phyloP scores from a whole-genome alignment of 2,888 invertebrate species.

The Calliphora vomitoria region DNA sequence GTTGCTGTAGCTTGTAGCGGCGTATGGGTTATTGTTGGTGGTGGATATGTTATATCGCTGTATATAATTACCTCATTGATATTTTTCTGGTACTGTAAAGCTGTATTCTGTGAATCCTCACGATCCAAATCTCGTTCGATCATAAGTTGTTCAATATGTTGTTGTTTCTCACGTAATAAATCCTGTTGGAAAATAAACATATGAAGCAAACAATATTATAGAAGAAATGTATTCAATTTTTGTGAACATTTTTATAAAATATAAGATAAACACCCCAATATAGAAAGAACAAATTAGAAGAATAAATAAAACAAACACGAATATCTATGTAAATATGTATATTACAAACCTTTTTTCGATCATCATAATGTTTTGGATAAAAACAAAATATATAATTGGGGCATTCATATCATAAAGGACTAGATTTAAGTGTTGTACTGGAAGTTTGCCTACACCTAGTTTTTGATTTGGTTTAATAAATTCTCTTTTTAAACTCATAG shows the following conservation, averaged over 20 bases:
- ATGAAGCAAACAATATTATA: conserved; percentile 44
- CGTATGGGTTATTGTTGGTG: conserved; percentile 61
- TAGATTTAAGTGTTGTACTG: too few species aligned
- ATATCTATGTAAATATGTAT: neutral
- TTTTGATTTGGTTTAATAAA: too few species aligned
- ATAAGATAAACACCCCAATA: conserved; percentile 27
- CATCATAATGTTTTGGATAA: conserved; percentile 58
- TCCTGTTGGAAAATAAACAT: conserved; percentile 87
- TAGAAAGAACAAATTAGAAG: conserved; percentile 9
- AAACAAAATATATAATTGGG: neutral
- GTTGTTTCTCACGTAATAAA: conserved; percentile 95
- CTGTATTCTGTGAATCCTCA: conserved; percentile 93
- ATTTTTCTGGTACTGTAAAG: conserved; percentile 83
- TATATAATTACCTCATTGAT: conserved; percentile 84
- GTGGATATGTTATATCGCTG: conserved; percentile 81
- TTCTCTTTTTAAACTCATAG: too few species aligned
- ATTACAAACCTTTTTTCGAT: conserved; percentile 35
- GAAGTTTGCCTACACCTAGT: too few species aligned
- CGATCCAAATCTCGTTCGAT: conserved; percentile 96
- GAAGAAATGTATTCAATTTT: neutral
- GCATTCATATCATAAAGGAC: too few species aligned
- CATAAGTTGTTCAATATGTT: conserved; percentile 96
- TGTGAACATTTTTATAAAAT: neutral
- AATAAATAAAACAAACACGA: conserved; percentile 8
- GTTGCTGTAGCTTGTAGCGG: conserved; percentile 19